These are phyloP conservation scores for Papilio polyxenes DNA, from an alignment of 1,140 invertebrate genomes.

Conservation along the genomic window DNA sequence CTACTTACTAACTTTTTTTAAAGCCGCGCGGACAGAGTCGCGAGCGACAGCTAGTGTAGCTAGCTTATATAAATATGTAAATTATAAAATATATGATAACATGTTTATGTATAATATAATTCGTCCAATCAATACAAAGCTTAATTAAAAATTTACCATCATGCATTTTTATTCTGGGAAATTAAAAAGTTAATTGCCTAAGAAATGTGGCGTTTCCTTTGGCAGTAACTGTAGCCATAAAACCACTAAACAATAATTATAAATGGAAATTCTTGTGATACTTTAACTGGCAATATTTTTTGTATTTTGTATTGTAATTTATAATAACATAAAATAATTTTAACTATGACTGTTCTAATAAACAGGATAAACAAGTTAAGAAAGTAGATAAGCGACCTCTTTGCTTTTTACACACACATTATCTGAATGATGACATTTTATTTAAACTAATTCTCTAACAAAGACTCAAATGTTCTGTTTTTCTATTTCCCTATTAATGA, in stretches of 20 bases:
- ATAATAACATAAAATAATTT: too few relatives aligned
- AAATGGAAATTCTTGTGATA: background rate
- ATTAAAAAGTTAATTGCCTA: conserved; percentile 6
- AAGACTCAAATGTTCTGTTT: background rate
- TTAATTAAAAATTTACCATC: background rate
- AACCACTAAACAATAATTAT: background rate
- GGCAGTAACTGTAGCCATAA: background rate
- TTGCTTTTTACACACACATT: conserved; percentile 10
- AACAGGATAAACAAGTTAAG: background rate
- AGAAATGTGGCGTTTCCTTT: background rate
- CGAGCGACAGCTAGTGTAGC: too few relatives aligned
- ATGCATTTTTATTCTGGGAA: conserved; percentile 6
- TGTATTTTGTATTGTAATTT: too few relatives aligned
- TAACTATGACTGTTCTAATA: background rate
- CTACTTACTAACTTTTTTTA: too few relatives aligned
- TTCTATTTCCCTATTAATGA: background rate
- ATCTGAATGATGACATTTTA: conserved; percentile 9
- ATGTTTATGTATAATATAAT: background rate
- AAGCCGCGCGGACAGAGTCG: too few relatives aligned
- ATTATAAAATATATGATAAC: background rate
- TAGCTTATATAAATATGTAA: background rate
- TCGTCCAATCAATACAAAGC: background rate
- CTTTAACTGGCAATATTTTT: too few relatives aligned
- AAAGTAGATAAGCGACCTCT: background rate
- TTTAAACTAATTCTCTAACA: background rate